These are phyloP conservation scores for Pomatorhinus ruficollis DNA, from an alignment of 2,113 vertebrate species.

Conservation along the genomic window DNA sequence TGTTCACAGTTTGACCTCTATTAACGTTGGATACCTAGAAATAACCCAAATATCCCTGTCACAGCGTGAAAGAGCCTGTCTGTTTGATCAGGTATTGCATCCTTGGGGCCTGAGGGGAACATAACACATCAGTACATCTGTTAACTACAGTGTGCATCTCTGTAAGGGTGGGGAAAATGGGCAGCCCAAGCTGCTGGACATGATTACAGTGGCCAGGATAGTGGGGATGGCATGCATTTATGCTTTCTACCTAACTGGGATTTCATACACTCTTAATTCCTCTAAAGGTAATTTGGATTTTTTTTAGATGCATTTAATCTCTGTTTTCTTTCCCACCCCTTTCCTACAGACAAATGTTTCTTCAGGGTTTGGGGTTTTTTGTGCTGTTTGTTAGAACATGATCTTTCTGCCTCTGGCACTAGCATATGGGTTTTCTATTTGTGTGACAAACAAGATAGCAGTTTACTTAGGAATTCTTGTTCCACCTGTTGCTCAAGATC, in stretches of 20 bases:
- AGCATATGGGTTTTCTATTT: slow-evolving; percentile 50
- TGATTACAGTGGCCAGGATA: not conserved
- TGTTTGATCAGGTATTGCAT: not conserved
- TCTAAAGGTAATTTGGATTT: not conserved
- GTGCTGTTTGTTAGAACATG: not conserved
- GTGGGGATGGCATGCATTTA: not conserved
- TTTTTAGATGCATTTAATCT: not conserved
- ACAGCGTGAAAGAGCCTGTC: not conserved
- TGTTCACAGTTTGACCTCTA: not conserved
- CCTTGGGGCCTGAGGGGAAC: not conserved
- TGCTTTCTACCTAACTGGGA: not conserved
- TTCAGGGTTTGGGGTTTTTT: not conserved
- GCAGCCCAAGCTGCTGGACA: not conserved
- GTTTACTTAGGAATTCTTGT: slow-evolving; percentile 27
- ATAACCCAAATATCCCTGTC: not conserved
- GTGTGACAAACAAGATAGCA: slow-evolving; percentile 42
- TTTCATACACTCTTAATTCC: not conserved
- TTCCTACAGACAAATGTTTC: not conserved
- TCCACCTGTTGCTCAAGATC: slow-evolving; percentile 53
- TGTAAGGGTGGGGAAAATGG: not conserved
- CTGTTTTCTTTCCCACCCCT: not conserved
- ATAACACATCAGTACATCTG: not conserved
- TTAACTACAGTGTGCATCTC: not conserved
- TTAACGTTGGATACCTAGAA: not conserved
- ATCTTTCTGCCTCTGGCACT: slow-evolving; percentile 9